Percentiles rank a stretch among this genome's conserved stretches.
Conservation (phyloP, 2,888 invertebrate species). For the Polydrusus tereticollis region DNA sequence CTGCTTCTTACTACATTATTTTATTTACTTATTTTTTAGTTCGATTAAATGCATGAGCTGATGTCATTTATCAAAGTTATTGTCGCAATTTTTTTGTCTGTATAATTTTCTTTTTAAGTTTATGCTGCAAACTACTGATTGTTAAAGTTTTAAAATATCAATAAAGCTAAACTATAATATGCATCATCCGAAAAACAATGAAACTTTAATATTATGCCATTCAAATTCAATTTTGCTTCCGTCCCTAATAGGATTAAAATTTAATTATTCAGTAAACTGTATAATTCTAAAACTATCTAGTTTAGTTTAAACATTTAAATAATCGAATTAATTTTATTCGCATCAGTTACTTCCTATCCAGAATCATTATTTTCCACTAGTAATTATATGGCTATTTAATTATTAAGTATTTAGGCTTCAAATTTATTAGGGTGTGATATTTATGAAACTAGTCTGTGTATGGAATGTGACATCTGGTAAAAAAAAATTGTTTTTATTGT, state of each 20-base stretch:
- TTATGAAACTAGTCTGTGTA: too few species aligned
- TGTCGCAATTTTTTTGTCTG: too few species aligned
- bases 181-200: background rate
- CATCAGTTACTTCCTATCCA: background rate
- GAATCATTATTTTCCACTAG: background rate
- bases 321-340: slow-evolving; percentile 16
- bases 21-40: too few species aligned
- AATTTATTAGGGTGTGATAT: too few species aligned
- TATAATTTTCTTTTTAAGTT: too few species aligned
- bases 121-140: too few species aligned
- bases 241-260: slow-evolving; percentile 6
- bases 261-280: slow-evolving; percentile 15
- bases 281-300: slow-evolving; percentile 10
- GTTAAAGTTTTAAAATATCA: background rate
- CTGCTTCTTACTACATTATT: too few species aligned
- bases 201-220: background rate
- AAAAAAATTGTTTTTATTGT: too few species aligned
- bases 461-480: too few species aligned
- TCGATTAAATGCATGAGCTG: too few species aligned
- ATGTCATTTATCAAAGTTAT: too few species aligned
- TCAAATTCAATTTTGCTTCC: slow-evolving; percentile 11
- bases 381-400: background rate
- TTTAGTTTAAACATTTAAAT: background rate
- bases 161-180: background rate
- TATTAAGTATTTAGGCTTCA: too few species aligned